phyloP scores from a whole-genome alignment of 2,113 vertebrate species.

The Danio rerio region DNA sequence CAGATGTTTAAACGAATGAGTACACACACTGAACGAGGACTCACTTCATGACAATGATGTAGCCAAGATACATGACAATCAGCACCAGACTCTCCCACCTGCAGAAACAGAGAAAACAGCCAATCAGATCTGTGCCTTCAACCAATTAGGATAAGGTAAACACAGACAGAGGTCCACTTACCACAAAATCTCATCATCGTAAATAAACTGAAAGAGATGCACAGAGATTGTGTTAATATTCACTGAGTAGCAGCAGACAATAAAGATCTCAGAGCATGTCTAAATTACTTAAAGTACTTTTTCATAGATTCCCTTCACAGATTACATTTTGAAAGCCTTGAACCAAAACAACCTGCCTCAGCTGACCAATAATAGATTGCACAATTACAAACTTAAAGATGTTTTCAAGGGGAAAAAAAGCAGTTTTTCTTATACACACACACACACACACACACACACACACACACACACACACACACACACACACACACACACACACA shows the following conservation, averaged over 20 bases:
- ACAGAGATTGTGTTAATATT: slow-evolving; percentile 7
- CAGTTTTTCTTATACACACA: too few species aligned
- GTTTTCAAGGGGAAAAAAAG: too few species aligned
- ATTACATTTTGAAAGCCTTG: not conserved
- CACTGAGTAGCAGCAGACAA: not conserved
- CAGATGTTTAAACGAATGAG: not conserved
- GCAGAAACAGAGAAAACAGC: slow-evolving; percentile 52
- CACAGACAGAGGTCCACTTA: slow-evolving; percentile 68
- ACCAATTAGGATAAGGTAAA: not conserved
- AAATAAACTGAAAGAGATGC: slow-evolving; percentile 82
- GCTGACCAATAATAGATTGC: too few species aligned
- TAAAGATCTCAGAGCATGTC: not conserved
- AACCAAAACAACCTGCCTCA: not conserved
- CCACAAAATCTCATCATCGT: slow-evolving; percentile 88
- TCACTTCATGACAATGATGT: slow-evolving; percentile 93
- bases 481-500: too few species aligned
- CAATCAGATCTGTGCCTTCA: not conserved
- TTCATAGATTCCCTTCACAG: not conserved
- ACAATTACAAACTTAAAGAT: too few species aligned
- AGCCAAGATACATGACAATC: slow-evolving; percentile 85
- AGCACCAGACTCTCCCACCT: slow-evolving; percentile 92
- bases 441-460: too few species aligned
- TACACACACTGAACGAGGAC: slow-evolving; percentile 48
- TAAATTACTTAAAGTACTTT: not conserved
- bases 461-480: too few species aligned